phyloP scores from a whole-genome alignment of 2,797 vertebrate species.

The Ptychobarbus kaznakovi region DNA sequence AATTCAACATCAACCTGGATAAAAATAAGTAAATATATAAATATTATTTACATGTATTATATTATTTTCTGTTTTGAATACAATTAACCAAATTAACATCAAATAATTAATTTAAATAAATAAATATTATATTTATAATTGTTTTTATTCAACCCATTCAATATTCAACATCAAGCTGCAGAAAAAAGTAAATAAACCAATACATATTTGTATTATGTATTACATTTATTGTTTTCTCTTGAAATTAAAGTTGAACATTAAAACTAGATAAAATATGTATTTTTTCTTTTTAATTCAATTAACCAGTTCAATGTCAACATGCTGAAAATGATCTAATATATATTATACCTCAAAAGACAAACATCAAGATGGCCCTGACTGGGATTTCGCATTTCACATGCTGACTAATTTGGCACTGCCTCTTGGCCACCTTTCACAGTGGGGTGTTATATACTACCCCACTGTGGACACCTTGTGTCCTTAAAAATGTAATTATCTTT shows the following conservation, averaged over 20 bases:
- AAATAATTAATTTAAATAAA: background rate
- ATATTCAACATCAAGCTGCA: background rate
- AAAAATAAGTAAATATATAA: background rate
- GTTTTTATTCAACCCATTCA: background rate
- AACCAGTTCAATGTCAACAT: background rate
- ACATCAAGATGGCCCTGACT: background rate
- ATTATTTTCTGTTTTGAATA: background rate
- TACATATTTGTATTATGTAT: background rate
- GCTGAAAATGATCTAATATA: background rate
- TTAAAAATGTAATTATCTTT: slow-evolving; percentile 52
- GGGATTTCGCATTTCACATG: slow-evolving; percentile 63
- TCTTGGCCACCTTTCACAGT: slow-evolving; percentile 64
- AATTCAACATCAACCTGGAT: background rate
- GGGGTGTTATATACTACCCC: slow-evolving; percentile 67
- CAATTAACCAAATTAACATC: background rate
- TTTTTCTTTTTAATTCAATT: background rate
- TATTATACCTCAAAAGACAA: background rate
- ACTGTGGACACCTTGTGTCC: slow-evolving; percentile 57
- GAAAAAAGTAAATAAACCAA: background rate
- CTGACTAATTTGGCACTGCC: slow-evolving; percentile 69
- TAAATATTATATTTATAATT: background rate
- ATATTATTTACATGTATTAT: background rate
- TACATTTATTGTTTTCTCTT: background rate
- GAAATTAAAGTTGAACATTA: background rate
- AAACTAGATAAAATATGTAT: background rate